Conservation (phyloP, 1,140 invertebrate genomes). For the Dolichoris vasculosae region DNA sequence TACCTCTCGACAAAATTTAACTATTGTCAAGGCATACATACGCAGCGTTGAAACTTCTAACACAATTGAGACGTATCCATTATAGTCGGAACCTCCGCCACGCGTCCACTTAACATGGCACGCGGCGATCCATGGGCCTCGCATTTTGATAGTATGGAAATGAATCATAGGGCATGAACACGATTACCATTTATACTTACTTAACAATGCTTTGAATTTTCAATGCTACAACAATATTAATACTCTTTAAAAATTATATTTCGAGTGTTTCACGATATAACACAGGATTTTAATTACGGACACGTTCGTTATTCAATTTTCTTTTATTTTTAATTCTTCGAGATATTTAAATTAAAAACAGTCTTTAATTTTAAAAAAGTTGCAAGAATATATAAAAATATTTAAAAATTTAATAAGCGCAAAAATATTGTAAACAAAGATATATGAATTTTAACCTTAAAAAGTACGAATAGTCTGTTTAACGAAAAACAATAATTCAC, state of each 20-base stretch:
- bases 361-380: no score
- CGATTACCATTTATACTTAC: not conserved
- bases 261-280: no score
- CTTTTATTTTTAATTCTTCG: no score
- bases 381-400: no score
- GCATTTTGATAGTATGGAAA: constrained; percentile 62
- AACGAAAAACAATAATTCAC: no score
- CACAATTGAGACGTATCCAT: constrained; percentile 35
- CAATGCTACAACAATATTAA: not conserved
- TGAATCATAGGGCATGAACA: constrained; percentile 39
- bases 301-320: no score
- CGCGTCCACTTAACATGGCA: constrained; percentile 63
- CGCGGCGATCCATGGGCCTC: constrained; percentile 57
- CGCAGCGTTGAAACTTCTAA: constrained; percentile 1
- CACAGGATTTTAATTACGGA: no score
- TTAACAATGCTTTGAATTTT: constrained; percentile 1
- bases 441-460: no score
- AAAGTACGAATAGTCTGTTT: no score
- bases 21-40: constrained; percentile 1
- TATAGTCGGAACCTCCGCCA: constrained; percentile 42
- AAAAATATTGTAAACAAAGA: no score
- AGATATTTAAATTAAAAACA: no score
- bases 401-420: no score
- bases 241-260: not conserved
- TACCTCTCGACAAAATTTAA: not conserved